Evolutionary conservation across 2,797 vertebrate genomes (phyloP).

Genomic region (Sebastes oblongus): DNA sequence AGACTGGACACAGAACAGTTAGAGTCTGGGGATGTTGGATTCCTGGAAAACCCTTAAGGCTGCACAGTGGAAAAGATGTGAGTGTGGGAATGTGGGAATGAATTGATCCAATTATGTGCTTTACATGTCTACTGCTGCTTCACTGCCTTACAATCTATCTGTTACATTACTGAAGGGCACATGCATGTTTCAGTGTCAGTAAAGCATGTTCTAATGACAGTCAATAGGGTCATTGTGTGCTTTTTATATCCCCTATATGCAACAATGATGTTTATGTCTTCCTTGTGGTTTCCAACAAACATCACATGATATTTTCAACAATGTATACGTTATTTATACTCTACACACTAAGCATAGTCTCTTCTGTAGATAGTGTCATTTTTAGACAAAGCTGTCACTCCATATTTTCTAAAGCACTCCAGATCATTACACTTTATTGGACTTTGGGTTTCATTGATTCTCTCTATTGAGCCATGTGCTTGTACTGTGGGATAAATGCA

Average conservation of each 20-base stretch:
- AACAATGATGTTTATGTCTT: not conserved
- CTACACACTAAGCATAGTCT: not conserved
- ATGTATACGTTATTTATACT: not conserved
- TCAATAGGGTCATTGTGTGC: not conserved
- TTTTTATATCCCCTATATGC: not conserved
- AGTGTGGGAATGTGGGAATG: not conserved
- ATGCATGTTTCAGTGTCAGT: not conserved
- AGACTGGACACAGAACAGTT: not conserved
- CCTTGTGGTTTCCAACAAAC: not conserved
- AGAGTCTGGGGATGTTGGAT: not conserved
- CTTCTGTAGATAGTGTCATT: not conserved
- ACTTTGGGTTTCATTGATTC: not conserved
- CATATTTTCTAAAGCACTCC: not conserved
- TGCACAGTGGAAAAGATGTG: not conserved
- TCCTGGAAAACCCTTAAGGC: not conserved
- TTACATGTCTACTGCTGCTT: not conserved
- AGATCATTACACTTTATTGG: not conserved
- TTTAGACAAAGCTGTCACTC: not conserved
- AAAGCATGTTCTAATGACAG: not conserved
- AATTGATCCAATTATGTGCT: not conserved
- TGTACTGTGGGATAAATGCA: not conserved
- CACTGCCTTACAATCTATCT: not conserved
- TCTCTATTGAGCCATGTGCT: not conserved
- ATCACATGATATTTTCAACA: conserved; percentile 8
- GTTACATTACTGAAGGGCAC: not conserved